phyloP scores from a whole-genome alignment of 64 coral and sea anemone species.

The Actinia equina region DNA sequence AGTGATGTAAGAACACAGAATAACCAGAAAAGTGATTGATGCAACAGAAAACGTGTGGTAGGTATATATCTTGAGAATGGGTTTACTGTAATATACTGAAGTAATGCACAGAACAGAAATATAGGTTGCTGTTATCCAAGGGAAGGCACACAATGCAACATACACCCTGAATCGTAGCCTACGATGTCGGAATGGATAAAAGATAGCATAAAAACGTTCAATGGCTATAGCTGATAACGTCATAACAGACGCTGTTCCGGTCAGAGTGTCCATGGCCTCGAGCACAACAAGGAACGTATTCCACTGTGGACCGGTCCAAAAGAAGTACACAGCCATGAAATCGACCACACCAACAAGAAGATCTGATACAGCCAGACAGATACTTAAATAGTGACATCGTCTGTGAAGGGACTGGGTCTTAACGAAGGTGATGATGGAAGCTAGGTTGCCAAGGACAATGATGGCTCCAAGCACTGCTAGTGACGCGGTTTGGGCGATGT shows the following conservation, averaged over 20 bases:
- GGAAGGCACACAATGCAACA: not conserved
- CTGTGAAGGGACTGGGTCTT: conserved; percentile 20
- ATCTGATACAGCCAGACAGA: conserved; percentile 12
- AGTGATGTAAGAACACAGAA: not conserved
- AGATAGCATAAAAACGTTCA: not conserved
- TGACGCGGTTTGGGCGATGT: not conserved
- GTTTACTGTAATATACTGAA: not conserved
- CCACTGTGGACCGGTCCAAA: not conserved
- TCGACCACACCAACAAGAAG: not conserved
- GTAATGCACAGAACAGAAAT: not conserved
- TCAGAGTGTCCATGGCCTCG: not conserved
- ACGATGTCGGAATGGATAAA: conserved; percentile 5
- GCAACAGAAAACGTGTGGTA: not conserved
- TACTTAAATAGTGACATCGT: conserved; percentile 3
- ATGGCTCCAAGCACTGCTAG: not conserved
- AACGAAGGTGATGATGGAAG: conserved; percentile 4
- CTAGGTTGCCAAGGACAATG: not conserved
- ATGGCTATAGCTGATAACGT: not conserved
- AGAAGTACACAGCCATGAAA: not conserved
- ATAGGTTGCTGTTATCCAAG: not conserved
- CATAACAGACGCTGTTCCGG: not conserved
- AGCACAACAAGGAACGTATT: not conserved
- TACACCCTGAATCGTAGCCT: not conserved
- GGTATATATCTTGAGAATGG: not conserved
- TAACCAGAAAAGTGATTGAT: not conserved